Base-by-base conservation (phyloP, 2,797 vertebrate genomes). In the Chelidonichthys spinosus region DNA sequence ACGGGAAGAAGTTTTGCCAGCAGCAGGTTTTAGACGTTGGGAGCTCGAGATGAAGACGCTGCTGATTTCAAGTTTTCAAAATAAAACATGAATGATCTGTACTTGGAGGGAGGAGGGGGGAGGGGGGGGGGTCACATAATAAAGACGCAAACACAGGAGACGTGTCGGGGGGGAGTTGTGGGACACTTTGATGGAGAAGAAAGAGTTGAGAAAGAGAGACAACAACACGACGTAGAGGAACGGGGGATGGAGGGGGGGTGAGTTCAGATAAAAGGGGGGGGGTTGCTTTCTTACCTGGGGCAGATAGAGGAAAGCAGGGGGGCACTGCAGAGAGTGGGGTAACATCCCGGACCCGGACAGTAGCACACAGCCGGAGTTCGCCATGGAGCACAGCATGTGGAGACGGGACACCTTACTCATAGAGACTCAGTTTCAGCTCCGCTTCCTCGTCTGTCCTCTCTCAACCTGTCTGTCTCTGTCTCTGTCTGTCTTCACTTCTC, bases 331-430 rank as follows among this genome's bases (percentile, higher is more conserved):
- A 81, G 97, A 96, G 90, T 95, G 97, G 91, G 97, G 95, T 91
- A 97, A 95, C 96, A 97, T 96, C 93, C 96, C 96, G 82, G 96
- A 95, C 89, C 95, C 95, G 93, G 97, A 95, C 94, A 98, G 95
- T 93, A 97, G 95, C 93, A 98, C 94, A 93, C 97, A 98, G 95
- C 96, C 96, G 79, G 97, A 96, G 96, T 97, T 97, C 84, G 96
- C 96, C 96, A 97, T 97, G 91, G 96, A 97, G 95, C 97, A 97
- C 94, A 97, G 96, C 97, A 97, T 98, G 96, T 96, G 96, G 95
- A 94, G 95, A 92, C 95, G 92, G 94, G 93, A 94, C 80, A 83
- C 86, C 90, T 94, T 94, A 88, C 92, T 92, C 93, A 95, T 95
- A 86, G 92, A 93, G 87, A 81, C 89, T 87, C 82, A 84, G 76